These are phyloP conservation scores for Apamea crenata DNA, from an alignment of 2,888 invertebrate genomes.

Conservation along the genomic window DNA sequence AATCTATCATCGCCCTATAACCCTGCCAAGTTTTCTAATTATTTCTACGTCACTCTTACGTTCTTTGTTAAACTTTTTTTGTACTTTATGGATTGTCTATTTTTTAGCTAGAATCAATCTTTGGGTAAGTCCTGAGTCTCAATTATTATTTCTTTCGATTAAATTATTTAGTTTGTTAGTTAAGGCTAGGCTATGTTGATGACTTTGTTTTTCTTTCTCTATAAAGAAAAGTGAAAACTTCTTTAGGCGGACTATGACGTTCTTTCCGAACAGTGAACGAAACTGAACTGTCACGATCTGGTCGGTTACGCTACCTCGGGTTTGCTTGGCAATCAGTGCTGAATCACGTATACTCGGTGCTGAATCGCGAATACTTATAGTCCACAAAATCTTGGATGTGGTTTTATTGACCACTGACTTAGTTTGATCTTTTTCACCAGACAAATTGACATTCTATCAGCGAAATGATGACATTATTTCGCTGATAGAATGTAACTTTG, in stretches of 20 bases:
- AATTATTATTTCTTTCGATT: not conserved
- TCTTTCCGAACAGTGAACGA: not conserved
- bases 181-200: too few relatives aligned
- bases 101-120: not conserved
- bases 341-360: not conserved
- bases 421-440: not conserved
- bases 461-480: too few relatives aligned
- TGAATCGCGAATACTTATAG: not conserved
- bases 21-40: slow-evolving; percentile 59
- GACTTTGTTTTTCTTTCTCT: not conserved
- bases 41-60: slow-evolving; percentile 48
- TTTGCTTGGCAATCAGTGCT: too few relatives aligned
- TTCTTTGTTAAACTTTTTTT: slow-evolving; percentile 13
- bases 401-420: not conserved
- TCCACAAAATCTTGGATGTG: not conserved
- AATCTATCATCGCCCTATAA: slow-evolving; percentile 55
- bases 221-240: not conserved
- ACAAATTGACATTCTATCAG: too few relatives aligned
- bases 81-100: not conserved
- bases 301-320: too few relatives aligned
- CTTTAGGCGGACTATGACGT: not conserved
- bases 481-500: too few relatives aligned
- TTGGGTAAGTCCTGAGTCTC: not conserved
- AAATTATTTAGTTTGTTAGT: too few relatives aligned
- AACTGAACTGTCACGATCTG: not conserved